Percentiles rank a stretch among this genome's conserved stretches.
Conservation (phyloP, 2,888 invertebrate species). For the Caenorhabditis macrosperma region DNA sequence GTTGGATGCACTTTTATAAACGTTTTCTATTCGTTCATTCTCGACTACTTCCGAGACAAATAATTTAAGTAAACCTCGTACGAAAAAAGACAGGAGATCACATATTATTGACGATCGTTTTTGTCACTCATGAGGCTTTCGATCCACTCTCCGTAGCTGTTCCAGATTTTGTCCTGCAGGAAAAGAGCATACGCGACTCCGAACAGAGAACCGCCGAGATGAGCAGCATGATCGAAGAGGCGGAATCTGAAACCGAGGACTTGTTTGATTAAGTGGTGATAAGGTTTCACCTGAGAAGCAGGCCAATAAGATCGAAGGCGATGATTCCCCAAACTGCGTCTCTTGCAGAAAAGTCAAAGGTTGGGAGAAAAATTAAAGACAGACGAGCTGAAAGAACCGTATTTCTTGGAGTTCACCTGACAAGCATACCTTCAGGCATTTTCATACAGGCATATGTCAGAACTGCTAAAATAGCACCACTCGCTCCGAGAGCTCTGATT, state of each 20-base stretch:
- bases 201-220: slow-evolving; percentile 93
- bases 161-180: slow-evolving; percentile 67
- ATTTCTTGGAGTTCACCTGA: neutral
- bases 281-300: slow-evolving; percentile 82
- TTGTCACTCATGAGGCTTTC: neutral
- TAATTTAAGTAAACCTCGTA: neutral
- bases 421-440: slow-evolving; percentile 85
- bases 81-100: neutral
- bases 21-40: neutral
- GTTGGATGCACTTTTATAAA: neutral
- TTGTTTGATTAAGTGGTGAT: neutral
- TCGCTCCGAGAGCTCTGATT: slow-evolving; percentile 92
- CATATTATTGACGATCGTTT: neutral
- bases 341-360: slow-evolving; percentile 89
- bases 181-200: slow-evolving; percentile 84
- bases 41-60: neutral
- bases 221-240: slow-evolving; percentile 97
- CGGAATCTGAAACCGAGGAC: slow-evolving; percentile 85
- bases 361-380: slow-evolving; percentile 91
- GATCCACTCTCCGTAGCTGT: slow-evolving; percentile 48
- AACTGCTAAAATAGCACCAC: slow-evolving; percentile 94
- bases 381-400: slow-evolving; percentile 84
- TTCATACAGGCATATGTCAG: slow-evolving; percentile 90
- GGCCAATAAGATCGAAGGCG: slow-evolving; percentile 89
- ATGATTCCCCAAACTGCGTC: slow-evolving; percentile 84